A percentile compares a stretch with the other conserved stretches of the same genome.
phyloP scores from a whole-genome alignment of 2,888 invertebrate species.

The Tipula confusa region DNA sequence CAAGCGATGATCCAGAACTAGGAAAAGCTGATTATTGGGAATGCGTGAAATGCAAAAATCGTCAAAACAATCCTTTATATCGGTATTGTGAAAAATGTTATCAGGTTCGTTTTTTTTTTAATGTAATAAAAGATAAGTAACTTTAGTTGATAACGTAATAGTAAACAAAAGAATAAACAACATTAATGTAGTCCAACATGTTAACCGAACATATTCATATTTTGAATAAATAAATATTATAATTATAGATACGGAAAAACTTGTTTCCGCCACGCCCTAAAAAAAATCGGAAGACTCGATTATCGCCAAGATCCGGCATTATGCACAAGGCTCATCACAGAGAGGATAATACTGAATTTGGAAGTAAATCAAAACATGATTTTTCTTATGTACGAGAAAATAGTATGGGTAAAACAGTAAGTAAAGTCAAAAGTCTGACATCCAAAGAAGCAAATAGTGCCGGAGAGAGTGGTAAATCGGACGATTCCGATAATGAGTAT shows the following conservation, averaged over 20 bases:
- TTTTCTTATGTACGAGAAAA: neutral
- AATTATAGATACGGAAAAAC: constrained; percentile 58
- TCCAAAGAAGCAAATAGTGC: constrained; percentile 30
- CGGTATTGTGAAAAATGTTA: constrained; percentile 67
- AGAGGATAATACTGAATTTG: neutral
- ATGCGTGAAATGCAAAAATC: constrained; percentile 60
- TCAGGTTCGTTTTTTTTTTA: constrained; percentile 52
- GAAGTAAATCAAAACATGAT: neutral
- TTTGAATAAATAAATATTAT: neutral
- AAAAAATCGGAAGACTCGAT: neutral
- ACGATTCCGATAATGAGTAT: constrained; percentile 27
- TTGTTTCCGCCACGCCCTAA: constrained; percentile 63
- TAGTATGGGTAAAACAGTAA: neutral
- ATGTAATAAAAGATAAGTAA: neutral
- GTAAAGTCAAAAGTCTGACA: neutral
- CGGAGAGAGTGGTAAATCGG: constrained; percentile 30
- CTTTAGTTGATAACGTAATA: neutral
- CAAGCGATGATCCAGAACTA: constrained; percentile 52
- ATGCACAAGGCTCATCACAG: neutral
- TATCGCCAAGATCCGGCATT: neutral
- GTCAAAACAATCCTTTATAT: constrained; percentile 61
- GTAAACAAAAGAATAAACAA: neutral
- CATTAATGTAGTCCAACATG: neutral
- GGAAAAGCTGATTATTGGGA: constrained; percentile 59
- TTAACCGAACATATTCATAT: neutral